Conservation (phyloP, 2,797 vertebrate species). For the Pagetopsis macropterus region DNA sequence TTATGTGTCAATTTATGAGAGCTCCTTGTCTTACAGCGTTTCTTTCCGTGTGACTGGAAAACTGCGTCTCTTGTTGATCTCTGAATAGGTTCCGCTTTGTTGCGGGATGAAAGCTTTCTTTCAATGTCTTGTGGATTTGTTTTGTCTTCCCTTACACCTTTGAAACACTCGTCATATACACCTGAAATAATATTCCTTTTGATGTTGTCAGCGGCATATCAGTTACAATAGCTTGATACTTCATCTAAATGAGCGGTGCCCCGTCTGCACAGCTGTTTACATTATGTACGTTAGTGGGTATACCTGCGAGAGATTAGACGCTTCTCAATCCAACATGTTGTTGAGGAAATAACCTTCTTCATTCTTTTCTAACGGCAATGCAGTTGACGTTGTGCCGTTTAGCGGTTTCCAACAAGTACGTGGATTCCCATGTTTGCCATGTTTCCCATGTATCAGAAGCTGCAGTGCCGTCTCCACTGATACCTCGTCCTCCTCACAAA, state of each 20-base stretch:
- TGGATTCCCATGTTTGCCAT: conserved; percentile 8
- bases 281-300: background rate
- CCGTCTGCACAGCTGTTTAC: conserved; percentile 12
- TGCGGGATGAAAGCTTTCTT: conserved; percentile 19
- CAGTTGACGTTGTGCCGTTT: background rate
- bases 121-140: conserved; percentile 12
- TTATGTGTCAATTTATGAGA: conserved; percentile 14
- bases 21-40: conserved; percentile 8
- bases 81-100: conserved; percentile 8
- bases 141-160: conserved; percentile 7
- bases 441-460: conserved; percentile 40
- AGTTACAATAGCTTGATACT: background rate
- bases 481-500: conserved; percentile 67
- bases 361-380: background rate
- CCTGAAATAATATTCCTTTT: conserved; percentile 2
- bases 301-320: background rate
- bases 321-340: background rate
- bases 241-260: conserved; percentile 10
- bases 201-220: background rate
- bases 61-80: conserved; percentile 4
- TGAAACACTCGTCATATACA: conserved; percentile 9
- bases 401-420: background rate
- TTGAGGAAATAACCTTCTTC: background rate
- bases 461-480: conserved; percentile 47
- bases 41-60: conserved; percentile 16